Base-by-base conservation (phyloP, 2,888 invertebrate species). In the Phortica magna region DNA sequence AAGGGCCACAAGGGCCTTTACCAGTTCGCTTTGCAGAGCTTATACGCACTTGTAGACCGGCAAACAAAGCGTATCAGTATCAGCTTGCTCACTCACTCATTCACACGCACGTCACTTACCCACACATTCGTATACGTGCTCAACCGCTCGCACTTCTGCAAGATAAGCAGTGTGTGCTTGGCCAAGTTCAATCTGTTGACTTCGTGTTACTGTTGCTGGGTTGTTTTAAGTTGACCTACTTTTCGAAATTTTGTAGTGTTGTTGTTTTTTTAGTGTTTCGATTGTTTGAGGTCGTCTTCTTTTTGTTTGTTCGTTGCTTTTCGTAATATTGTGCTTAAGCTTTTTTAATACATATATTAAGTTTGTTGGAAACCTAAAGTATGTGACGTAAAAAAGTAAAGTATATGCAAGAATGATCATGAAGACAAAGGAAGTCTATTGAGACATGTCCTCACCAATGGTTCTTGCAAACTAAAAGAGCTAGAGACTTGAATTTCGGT, bases 1-100 rank as follows among this genome's bases (percentile, higher is more conserved):
- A 42, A 68, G 83, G 80, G 81, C 76, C 73, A 14, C 19, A 68
- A 80, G 81, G 82, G 81, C 82, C 65, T 17, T 43, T 31, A 22
- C 19, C 3, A 0, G 31, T 17, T 31, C 31, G 55, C 12, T 43
- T 70, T 70, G 22, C 31, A 17, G 48, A 48, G 17, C 19, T 48
- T 7, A 7, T 43, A 48, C 19, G 68, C 22, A 48, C 10, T 12
- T 22, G 10, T 10, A 61, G 17, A 48, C 10, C 48, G 4, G 14
- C 48, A 48, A 7, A 14, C 48, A 48, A 48, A 7, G 61, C 61
- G 61, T 61, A 61, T 10, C 17, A 31, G 31, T 61, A 19, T 61
- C 14, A 12, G 48, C 61, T 61, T 61, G 6, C 61, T 61, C 10
- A 61, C 48, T 19, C 68, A 70, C 1, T 22, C n/a, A 67, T n/a